A percentile compares a stretch with the other conserved stretches of the same genome.
Conservation (phyloP, 2,888 invertebrate species). For the Trachelus tabidus region DNA sequence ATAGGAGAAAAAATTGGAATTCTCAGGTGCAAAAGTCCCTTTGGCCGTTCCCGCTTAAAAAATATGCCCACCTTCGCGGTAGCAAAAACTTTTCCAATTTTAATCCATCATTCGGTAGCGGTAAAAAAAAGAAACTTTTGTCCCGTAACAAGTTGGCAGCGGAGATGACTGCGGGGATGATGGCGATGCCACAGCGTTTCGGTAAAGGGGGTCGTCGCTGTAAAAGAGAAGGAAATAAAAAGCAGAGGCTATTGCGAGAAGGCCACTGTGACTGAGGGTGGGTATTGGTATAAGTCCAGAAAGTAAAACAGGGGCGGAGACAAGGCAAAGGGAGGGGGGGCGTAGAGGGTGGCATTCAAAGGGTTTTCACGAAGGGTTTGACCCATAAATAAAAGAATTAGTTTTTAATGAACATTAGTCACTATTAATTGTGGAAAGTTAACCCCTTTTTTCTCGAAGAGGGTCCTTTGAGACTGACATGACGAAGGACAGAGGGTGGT, state of each 20-base stretch:
- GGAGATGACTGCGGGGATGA: not conserved
- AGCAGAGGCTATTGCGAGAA: not conserved
- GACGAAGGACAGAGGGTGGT: slow-evolving; percentile 23
- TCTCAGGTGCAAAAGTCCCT: not conserved
- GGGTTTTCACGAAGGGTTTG: slow-evolving; percentile 32
- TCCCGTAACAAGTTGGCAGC: slow-evolving; percentile 46
- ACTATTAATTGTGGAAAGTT: slow-evolving; percentile 55
- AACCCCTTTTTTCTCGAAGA: slow-evolving; percentile 40
- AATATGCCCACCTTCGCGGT: slow-evolving; percentile 23
- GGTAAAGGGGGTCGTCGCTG: slow-evolving; percentile 10
- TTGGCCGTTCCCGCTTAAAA: not conserved
- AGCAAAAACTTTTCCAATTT: slow-evolving; percentile 54
- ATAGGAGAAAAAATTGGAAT: not conserved
- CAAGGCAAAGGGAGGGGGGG: slow-evolving; percentile 3
- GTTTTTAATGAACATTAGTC: slow-evolving; percentile 54
- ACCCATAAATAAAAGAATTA: slow-evolving; percentile 55
- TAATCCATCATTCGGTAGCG: slow-evolving; percentile 51
- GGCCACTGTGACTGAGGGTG: not conserved
- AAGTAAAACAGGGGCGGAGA: slow-evolving; percentile 13
- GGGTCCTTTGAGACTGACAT: slow-evolving; percentile 45
- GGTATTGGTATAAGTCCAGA: not conserved
- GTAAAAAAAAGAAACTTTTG: slow-evolving; percentile 42
- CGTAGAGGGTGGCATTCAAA: slow-evolving; percentile 23
- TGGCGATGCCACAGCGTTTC: not conserved
- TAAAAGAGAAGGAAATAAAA: slow-evolving; percentile 18